Evolutionary conservation across 2,888 invertebrate genomes (phyloP).

Genomic region (Morpho helenor): DNA sequence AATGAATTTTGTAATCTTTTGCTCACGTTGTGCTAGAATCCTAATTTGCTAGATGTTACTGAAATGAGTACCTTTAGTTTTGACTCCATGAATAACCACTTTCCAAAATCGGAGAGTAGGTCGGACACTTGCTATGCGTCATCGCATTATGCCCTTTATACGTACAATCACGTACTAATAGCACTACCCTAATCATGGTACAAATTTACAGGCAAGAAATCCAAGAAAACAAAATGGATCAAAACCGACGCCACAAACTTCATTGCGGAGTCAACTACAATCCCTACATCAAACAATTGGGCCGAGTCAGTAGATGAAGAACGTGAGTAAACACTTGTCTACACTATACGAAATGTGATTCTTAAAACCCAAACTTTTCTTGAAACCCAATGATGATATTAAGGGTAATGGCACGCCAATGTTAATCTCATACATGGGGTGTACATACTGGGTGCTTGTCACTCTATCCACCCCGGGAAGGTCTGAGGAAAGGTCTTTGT

Average conservation of each 20-base stretch:
- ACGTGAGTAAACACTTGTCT: constrained; percentile 69
- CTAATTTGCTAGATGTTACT: constrained; percentile 2
- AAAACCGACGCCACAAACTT: constrained; percentile 90
- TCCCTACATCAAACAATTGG: constrained; percentile 83
- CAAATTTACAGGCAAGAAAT: constrained; percentile 85
- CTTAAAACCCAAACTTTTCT: background rate
- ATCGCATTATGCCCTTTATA: constrained; percentile 47
- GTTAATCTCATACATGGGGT: constrained; percentile 88
- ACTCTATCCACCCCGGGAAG: constrained; percentile 84
- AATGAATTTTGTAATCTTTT: constrained; percentile 22
- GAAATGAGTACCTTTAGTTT: background rate
- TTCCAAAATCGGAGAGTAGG: constrained; percentile 66
- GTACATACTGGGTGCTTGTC: constrained; percentile 82
- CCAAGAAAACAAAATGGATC: constrained; percentile 91
- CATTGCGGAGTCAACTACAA: constrained; percentile 84
- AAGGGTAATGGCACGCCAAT: constrained; percentile 79
- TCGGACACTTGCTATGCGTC: constrained; percentile 71
- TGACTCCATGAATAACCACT: constrained; percentile 59
- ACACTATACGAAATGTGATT: background rate
- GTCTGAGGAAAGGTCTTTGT: constrained; percentile 85
- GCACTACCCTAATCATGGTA: constrained; percentile 4
- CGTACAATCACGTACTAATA: background rate
- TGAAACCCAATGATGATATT: constrained; percentile 65
- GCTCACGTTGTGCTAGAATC: background rate
- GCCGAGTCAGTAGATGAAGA: constrained; percentile 92